Evolutionary conservation across 2,797 vertebrate species (phyloP).

Genomic region (Centroberyx gerrardi): DNA sequence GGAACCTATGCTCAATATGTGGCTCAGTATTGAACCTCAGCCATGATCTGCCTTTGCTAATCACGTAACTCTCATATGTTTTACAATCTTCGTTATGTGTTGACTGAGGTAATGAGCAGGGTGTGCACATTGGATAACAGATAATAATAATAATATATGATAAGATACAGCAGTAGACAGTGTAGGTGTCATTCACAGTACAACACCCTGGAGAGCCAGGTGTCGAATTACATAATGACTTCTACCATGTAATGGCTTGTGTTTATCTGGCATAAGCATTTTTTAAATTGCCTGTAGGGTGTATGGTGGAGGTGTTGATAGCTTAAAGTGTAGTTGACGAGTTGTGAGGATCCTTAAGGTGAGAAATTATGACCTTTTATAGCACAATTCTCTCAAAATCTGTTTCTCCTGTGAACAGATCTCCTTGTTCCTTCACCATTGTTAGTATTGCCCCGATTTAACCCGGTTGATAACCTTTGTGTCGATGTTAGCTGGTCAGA

Average conservation of each 20-base stretch:
- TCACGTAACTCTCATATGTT: constrained; percentile 53
- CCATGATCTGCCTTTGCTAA: constrained; percentile 62
- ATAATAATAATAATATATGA: not conserved
- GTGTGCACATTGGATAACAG: constrained; percentile 64
- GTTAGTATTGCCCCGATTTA: not conserved
- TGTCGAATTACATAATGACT: constrained; percentile 9
- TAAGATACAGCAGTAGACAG: constrained; percentile 35
- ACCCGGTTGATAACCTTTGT: not conserved
- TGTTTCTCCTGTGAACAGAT: too few species aligned
- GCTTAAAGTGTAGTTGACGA: not conserved
- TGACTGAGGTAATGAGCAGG: constrained; percentile 50
- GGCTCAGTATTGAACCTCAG: constrained; percentile 17
- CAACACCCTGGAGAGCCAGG: constrained; percentile 41
- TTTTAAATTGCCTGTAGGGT: constrained; percentile 1
- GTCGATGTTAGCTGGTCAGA: not conserved
- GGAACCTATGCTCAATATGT: constrained; percentile 50
- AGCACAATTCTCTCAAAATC: not conserved
- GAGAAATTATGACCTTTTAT: not conserved
- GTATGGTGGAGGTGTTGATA: not conserved
- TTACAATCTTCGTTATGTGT: constrained; percentile 45
- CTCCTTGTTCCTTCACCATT: not conserved
- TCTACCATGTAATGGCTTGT: not conserved
- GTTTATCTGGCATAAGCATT: constrained; percentile 1
- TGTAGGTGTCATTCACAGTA: constrained; percentile 60
- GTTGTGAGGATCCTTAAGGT: not conserved